A percentile compares a stretch with the other conserved stretches of the same genome.
Conservation (phyloP, 2,888 invertebrate genomes). For the Protonemura montana region DNA sequence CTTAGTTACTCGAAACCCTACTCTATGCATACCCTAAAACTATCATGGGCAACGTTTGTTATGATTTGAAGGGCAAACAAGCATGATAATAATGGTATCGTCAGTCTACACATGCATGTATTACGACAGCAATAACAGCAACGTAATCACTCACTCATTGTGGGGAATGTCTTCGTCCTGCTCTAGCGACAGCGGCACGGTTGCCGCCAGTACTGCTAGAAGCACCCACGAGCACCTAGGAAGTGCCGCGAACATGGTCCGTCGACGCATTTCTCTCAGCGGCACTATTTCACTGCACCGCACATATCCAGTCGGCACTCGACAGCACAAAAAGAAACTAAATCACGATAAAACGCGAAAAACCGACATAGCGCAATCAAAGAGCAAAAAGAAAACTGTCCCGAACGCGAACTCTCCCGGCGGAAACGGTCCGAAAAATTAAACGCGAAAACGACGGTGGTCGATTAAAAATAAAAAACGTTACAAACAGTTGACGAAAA, state of each 20-base stretch:
- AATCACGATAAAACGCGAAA: slow-evolving; percentile 13
- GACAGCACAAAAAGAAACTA: background rate
- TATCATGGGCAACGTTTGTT: background rate
- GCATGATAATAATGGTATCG: background rate
- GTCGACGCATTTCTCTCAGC: background rate
- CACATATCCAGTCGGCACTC: background rate
- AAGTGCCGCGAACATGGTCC: slow-evolving; percentile 2
- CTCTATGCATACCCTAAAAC: too few relatives aligned
- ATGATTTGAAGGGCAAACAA: background rate
- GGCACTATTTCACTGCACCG: slow-evolving; percentile 4
- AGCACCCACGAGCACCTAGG: slow-evolving; percentile 52
- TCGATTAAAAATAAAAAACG: background rate
- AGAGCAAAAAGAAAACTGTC: background rate
- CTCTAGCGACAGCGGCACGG: slow-evolving; percentile 65
- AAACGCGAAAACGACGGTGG: background rate
- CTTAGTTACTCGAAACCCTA: too few relatives aligned
- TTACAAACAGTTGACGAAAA: background rate
- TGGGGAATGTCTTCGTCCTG: slow-evolving; percentile 91
- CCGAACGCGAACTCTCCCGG: background rate
- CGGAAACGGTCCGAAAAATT: background rate
- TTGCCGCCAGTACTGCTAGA: slow-evolving; percentile 55
- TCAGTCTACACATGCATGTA: slow-evolving; percentile 13
- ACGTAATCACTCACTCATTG: slow-evolving; percentile 78
- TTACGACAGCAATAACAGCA: background rate
- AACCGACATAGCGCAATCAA: background rate